Conservation (phyloP, 2,113 vertebrate species). For the Silurus glanis region DNA sequence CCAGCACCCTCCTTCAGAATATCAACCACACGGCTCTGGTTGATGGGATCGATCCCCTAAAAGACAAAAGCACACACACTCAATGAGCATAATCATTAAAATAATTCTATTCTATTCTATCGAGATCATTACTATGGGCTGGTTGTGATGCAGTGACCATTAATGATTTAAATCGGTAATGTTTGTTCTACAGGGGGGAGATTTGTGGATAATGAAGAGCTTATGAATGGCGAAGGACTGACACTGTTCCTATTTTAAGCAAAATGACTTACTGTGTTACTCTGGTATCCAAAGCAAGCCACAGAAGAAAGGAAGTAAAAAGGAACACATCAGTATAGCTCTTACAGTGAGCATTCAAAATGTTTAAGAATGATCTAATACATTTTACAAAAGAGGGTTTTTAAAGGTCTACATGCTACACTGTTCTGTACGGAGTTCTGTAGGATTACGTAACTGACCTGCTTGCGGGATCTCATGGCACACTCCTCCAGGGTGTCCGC, state of each 20-base stretch:
- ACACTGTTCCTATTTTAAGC: constrained; percentile 4
- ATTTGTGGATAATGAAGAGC: not conserved
- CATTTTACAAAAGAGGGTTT: not conserved
- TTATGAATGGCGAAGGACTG: not conserved
- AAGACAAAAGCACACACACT: constrained; percentile 20
- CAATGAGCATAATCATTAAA: not conserved
- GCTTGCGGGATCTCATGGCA: constrained; percentile 76
- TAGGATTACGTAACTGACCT: constrained; percentile 65
- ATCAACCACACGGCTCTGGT: constrained; percentile 94
- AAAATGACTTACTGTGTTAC: constrained; percentile 77
- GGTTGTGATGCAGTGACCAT: not conserved
- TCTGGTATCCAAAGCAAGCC: constrained; percentile 73
- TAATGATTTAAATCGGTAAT: constrained; percentile 1
- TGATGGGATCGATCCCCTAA: constrained; percentile 90
- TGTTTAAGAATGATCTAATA: not conserved
- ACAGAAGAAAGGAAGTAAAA: constrained; percentile 39
- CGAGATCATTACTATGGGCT: not conserved
- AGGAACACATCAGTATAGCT: constrained; percentile 61
- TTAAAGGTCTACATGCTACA: not conserved
- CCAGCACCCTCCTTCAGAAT: constrained; percentile 88
- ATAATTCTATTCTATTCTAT: not conserved
- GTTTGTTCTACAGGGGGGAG: not conserved
- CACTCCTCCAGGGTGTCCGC: constrained; percentile 85
- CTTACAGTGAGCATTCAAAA: not conserved
- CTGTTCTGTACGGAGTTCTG: not conserved